Conservation (phyloP, 2,797 vertebrate species). For the Dermochelys coriacea region DNA sequence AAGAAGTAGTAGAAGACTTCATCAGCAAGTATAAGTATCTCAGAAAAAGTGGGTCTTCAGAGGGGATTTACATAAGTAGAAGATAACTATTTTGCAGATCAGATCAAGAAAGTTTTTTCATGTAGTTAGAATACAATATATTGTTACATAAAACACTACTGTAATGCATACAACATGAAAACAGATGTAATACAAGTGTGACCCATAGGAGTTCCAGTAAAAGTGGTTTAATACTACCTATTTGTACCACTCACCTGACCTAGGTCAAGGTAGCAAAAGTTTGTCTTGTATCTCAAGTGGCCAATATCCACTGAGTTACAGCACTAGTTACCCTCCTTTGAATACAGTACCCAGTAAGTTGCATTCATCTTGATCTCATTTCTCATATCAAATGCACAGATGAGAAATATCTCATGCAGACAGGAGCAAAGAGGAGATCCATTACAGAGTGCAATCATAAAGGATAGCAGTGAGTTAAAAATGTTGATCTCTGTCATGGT, state of each 20-base stretch:
- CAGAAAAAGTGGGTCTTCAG: not conserved
- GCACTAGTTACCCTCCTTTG: no score
- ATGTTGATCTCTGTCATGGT: not conserved
- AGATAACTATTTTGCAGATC: not conserved
- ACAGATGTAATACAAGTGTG: not conserved
- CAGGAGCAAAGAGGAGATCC: not conserved
- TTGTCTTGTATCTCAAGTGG: not conserved
- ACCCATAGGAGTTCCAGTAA: not conserved
- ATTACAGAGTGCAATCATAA: not conserved
- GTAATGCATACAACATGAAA: not conserved
- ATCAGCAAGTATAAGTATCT: not conserved
- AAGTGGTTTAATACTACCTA: not conserved
- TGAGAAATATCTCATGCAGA: not conserved
- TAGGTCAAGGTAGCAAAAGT: not conserved
- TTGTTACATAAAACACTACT: not conserved
- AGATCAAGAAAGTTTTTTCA: not conserved
- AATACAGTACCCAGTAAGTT: not conserved
- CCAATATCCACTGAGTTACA: not conserved
- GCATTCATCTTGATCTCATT: not conserved
- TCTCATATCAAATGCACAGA: fast-evolving
- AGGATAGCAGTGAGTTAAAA: not conserved
- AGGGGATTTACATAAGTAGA: not conserved
- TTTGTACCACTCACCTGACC: not conserved
- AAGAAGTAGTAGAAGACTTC: not conserved
- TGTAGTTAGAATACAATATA: not conserved